Percentiles rank a stretch among this genome's conserved stretches.
phyloP scores from a whole-genome alignment of 2,888 invertebrate species.

The Tupiocoris notatus region DNA sequence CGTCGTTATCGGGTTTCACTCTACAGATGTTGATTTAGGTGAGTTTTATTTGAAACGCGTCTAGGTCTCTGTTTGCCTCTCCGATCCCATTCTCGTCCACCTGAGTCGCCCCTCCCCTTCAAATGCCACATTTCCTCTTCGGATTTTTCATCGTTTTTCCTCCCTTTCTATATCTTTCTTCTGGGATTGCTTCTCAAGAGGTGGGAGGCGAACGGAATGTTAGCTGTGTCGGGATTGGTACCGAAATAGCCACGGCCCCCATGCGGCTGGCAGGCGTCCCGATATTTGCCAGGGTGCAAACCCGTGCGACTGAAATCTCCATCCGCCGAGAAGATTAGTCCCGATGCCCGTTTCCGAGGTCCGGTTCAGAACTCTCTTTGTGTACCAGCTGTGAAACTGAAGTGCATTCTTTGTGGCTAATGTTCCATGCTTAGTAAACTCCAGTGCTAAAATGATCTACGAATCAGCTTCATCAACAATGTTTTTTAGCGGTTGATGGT shows the following conservation, averaged over 20 bases:
- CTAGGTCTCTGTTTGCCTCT: background rate
- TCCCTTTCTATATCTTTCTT: background rate
- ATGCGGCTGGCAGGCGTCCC: slow-evolving; percentile 28
- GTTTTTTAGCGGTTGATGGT: too few relatives aligned
- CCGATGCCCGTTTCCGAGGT: slow-evolving; percentile 22
- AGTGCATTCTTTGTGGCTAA: too few relatives aligned
- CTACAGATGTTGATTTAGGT: background rate
- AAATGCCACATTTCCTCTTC: background rate
- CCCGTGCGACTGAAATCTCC: slow-evolving; percentile 33
- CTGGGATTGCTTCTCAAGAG: background rate
- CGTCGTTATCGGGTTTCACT: background rate
- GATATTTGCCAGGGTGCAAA: slow-evolving; percentile 39
- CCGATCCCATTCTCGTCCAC: background rate
- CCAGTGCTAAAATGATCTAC: too few relatives aligned
- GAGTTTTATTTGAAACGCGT: background rate
- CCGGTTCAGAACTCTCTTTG: background rate
- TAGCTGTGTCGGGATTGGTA: slow-evolving; percentile 34
- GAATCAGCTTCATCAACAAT: too few relatives aligned
- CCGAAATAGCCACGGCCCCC: background rate
- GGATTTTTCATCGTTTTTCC: background rate
- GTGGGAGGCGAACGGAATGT: slow-evolving; percentile 39
- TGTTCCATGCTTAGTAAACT: too few relatives aligned
- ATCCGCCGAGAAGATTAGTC: slow-evolving; percentile 3
- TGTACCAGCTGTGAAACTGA: background rate
- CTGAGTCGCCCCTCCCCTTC: background rate